A percentile compares a stretch with the other conserved stretches of the same genome.
These are phyloP conservation scores for Tetrapedia diversipes DNA, from an alignment of 2,888 invertebrate species.

Conservation along the genomic window DNA sequence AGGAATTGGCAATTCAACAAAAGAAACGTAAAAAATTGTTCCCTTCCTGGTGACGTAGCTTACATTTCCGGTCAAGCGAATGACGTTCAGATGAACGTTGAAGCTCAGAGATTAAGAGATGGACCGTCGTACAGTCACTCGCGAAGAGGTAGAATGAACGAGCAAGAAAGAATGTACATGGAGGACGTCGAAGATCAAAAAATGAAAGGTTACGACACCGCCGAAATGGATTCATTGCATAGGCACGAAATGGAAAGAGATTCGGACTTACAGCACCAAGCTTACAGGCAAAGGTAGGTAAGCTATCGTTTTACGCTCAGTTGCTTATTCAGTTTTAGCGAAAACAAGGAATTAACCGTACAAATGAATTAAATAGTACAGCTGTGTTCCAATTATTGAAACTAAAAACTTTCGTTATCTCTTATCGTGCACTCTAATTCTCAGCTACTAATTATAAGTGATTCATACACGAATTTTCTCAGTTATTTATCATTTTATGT, in stretches of 20 bases:
- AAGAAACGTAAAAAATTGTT: conserved; percentile 83
- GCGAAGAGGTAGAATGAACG: conserved; percentile 51
- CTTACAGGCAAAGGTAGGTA: conserved; percentile 67
- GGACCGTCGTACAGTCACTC: conserved; percentile 61
- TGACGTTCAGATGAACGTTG: conserved; percentile 62
- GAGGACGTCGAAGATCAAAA: conserved; percentile 86
- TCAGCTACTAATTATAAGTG: too few species aligned
- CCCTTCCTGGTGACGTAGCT: conserved; percentile 79
- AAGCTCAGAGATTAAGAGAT: conserved; percentile 61
- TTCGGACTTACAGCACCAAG: conserved; percentile 85
- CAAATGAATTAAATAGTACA: too few species aligned
- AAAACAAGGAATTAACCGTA: too few species aligned
- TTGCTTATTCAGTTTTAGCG: too few species aligned
- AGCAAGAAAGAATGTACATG: conserved; percentile 84
- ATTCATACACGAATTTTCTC: too few species aligned
- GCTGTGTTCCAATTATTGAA: too few species aligned
- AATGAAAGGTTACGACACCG: conserved; percentile 83
- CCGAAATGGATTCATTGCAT: conserved; percentile 89
- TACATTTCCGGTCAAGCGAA: conserved; percentile 60
- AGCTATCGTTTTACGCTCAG: conserved; percentile 17
- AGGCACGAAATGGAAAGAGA: conserved; percentile 91
- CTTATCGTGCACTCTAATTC: too few species aligned
- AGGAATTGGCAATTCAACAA: conserved; percentile 90
- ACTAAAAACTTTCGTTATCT: too few species aligned
- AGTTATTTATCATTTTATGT: too few species aligned